Percentiles rank a stretch among this genome's conserved stretches.
Evolutionary conservation across 2,797 vertebrate genomes (phyloP).

Genomic region (Emydoidea blandingii): DNA sequence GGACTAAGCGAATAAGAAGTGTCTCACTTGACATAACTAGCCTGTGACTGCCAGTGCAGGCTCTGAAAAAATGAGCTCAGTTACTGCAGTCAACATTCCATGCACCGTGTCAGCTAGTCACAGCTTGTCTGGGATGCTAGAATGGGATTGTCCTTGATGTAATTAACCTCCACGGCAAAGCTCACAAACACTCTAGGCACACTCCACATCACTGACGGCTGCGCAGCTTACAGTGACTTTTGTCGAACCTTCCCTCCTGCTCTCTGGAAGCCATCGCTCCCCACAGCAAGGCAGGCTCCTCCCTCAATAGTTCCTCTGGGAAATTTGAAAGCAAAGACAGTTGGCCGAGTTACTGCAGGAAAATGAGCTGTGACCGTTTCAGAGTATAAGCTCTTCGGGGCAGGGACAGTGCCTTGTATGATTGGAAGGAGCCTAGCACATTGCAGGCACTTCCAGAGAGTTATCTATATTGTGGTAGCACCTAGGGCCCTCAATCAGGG

Average conservation of each 20-base stretch:
- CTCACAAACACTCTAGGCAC: background rate
- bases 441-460: background rate
- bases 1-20: rapidly evolving
- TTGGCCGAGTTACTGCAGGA: background rate
- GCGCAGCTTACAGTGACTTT: background rate
- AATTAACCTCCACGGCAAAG: background rate
- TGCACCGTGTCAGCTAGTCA: rapidly evolving
- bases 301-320: background rate
- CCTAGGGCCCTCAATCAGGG: background rate
- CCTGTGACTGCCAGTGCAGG: background rate
- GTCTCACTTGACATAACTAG: rapidly evolving
- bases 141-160: rapidly evolving
- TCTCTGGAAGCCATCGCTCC: background rate
- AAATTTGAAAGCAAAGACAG: background rate
- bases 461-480: background rate
- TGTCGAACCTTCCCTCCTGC: background rate
- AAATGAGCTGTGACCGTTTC: background rate
- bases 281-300: background rate
- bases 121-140: rapidly evolving
- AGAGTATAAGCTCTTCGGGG: background rate
- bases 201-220: background rate
- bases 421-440: rapidly evolving
- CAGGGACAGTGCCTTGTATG: background rate
- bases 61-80: background rate
- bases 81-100: rapidly evolving